Evolutionary conservation across 1,140 invertebrate species (phyloP), one percentile per base, ranked within the genome.

Genomic region (Cyrtorhinus lividipennis): DNA sequence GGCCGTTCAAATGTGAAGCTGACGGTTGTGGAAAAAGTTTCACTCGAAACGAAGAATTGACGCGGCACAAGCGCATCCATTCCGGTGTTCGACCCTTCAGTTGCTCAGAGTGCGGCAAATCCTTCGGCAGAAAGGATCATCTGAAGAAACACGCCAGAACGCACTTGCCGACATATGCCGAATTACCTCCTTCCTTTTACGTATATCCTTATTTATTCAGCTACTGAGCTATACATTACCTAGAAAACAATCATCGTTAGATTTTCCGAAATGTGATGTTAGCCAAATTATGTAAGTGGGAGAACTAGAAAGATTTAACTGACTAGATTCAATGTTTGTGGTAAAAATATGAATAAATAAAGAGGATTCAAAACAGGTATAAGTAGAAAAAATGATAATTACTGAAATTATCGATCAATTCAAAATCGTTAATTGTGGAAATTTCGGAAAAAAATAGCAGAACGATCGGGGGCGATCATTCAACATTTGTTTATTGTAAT

Each of bases 1-100:
- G 89, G 56, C 91, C 91, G 0, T 94, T 86, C 72, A 84, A 85
- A 67, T 95, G 92, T 71, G 87, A 92, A 53, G 80, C 83, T 25
- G 81, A 84, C 48, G 82, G 82, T 53, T 95, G 92, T 69, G 87
- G 85, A 0, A 94, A 94, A 72, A 85, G 85, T 0, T 96, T 96
- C 70, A 93, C 92, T 0, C 79, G 92, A 64, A 96, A 95, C 73
- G 92, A 95, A 74, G 92, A 96, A 71, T 73, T 95, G 45, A 95
- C 92, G 0, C 78, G 92, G 23, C 92, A 96, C 73, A 87, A 88
- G 67, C 79, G 90, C 61, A 96, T 95, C 59, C 92, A 96, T 72
- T 87, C 87, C 0, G 88, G 88, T 1, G 73, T 88, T 0, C 78
- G 88, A 8, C 90, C 90, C 0, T 92, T 85, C 71, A 79, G 83